Base-by-base conservation (phyloP, 2,888 invertebrate species). In the Acanthosoma haemorrhoidale region DNA sequence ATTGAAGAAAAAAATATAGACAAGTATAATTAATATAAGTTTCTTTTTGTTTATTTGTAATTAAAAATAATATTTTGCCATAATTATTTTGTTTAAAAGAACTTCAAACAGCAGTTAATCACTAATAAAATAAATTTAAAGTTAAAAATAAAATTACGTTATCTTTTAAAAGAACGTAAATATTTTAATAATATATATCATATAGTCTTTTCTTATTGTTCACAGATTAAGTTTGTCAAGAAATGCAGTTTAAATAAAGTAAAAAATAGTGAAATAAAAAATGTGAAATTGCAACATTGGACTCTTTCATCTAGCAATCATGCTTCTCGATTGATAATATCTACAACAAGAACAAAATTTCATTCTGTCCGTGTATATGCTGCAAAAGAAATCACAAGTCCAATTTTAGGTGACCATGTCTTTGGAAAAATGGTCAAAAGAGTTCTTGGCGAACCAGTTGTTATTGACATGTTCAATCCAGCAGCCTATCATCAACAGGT, bases 371-470 rank as follows among this genome's bases (percentile, higher is more conserved):
- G 64, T 9, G 25, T 41, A 29, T 64, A 64, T 31, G 64, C 64
- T 41, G 64, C 64, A 15, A 64, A 25, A 3, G 29, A 64, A n/a
- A 38, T 64, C 2, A 5, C 31, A 1, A 21, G 21, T 29, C 64
- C 64, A 13, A 21, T 64, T 15, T 29, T 64, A 25, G 64, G 64
- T 29, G 64, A 64, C 31, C 38, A 32, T 29, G 64, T 64, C 31
- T 64, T 64, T 29, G 41, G 64, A 3, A 39, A 16, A 8, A 41
- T 64, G 6, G 64, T 64, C 15, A 64, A 13, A 64, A 25, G 13
- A 9, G 31, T 64, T 41, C 25, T 64, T 9, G 41, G 64, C 15
- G 41, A 39, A 15, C 31, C 29, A 39, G 64, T 64, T 21, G 29
- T 64, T 16, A 39, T 64, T 29, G 41, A 64, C n/a, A 38, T 25